A percentile compares a stretch with the other conserved stretches of the same genome.
Conservation (phyloP, 2,113 vertebrate genomes). For the Bungarus multicinctus region DNA sequence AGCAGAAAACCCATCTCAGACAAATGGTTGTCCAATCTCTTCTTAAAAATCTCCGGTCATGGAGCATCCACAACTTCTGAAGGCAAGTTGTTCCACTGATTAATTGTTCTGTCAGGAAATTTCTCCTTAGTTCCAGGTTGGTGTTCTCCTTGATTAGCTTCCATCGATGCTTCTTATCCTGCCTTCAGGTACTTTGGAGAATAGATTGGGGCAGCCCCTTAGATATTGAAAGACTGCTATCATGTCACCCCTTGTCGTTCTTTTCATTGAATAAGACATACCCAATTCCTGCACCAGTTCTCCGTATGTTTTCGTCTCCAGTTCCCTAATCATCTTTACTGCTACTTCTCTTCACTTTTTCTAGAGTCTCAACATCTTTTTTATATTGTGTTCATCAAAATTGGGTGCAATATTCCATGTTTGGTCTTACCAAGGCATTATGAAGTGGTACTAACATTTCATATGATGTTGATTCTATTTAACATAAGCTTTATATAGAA, state of each 20-base stretch:
- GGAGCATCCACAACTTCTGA: neutral
- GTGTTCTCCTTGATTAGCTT: neutral
- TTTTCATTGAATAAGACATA: neutral
- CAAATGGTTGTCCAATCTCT: neutral
- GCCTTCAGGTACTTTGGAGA: neutral
- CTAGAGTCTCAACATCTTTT: neutral
- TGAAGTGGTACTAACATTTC: neutral
- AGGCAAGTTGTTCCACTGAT: neutral
- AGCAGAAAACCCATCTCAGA: neutral
- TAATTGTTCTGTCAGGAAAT: neutral
- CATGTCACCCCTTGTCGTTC: neutral
- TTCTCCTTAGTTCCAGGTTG: neutral
- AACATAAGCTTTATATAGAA: conserved; percentile 1
- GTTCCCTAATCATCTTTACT: neutral
- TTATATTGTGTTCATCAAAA: neutral
- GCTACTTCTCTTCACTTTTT: neutral
- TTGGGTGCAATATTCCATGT: neutral
- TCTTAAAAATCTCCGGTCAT: neutral
- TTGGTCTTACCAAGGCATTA: neutral
- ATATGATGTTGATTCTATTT: neutral
- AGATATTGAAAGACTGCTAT: neutral
- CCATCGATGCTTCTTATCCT: neutral
- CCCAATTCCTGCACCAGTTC: neutral
- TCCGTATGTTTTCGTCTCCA: neutral
- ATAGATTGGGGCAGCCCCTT: neutral